A percentile compares a stretch with the other conserved stretches of the same genome.
phyloP scores from a whole-genome alignment of 2,888 invertebrate genomes.

The Trissoscelio sp. region DNA sequence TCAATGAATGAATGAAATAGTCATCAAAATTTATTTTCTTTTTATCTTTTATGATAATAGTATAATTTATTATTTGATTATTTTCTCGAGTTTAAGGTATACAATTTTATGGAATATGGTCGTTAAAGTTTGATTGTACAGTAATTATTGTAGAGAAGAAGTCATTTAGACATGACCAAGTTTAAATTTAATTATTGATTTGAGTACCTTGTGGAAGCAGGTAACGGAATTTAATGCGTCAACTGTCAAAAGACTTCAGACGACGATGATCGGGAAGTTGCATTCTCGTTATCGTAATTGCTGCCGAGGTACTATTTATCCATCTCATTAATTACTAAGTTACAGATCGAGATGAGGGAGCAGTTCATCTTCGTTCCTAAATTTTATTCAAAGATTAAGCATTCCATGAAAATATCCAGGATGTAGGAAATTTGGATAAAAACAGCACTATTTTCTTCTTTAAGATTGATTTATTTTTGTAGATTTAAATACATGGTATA shows the following conservation, averaged over 20 bases:
- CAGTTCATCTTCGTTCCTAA: background rate
- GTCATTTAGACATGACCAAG: background rate
- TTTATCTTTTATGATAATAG: background rate
- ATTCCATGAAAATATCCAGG: constrained; percentile 1
- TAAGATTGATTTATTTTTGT: background rate
- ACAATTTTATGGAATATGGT: too few species aligned
- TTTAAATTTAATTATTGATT: constrained; percentile 26
- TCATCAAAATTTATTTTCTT: background rate
- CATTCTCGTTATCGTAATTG: constrained; percentile 29
- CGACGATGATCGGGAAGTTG: constrained; percentile 13
- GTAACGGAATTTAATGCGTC: constrained; percentile 34
- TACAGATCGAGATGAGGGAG: constrained; percentile 4
- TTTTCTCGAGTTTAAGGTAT: background rate
- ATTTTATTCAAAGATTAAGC: constrained; percentile 3
- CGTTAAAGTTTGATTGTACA: background rate
- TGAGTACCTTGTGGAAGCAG: constrained; percentile 6
- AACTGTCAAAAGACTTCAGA: constrained; percentile 40
- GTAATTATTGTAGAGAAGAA: background rate
- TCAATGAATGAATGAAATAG: constrained; percentile 16
- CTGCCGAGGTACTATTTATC: constrained; percentile 20
- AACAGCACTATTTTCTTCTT: background rate
- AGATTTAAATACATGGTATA: too few species aligned
- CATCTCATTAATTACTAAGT: constrained; percentile 20
- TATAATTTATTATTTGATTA: background rate
- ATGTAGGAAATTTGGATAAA: background rate